Percentiles rank a stretch among this genome's conserved stretches.
Evolutionary conservation across 2,888 invertebrate species (phyloP).

Genomic region (Catocala nupta): DNA sequence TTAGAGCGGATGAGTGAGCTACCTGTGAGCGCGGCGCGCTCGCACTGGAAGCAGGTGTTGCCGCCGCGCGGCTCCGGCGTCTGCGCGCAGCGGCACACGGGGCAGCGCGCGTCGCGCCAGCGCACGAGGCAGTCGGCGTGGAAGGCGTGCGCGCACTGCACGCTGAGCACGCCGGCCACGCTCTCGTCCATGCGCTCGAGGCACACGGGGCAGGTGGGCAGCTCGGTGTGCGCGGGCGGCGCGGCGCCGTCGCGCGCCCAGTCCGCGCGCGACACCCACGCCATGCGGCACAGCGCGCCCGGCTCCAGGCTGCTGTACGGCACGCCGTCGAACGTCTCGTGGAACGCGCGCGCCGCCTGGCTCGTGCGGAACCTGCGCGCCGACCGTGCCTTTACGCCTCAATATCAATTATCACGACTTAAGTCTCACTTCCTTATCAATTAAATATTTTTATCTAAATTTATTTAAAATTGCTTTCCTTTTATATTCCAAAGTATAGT

Average conservation of each 20-base stretch:
- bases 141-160: conserved; percentile 99
- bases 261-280: conserved; percentile 98
- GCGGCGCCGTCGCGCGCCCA: conserved; percentile 92
- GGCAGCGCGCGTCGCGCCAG: conserved; percentile 99
- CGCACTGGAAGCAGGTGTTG: conserved; percentile 88
- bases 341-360: conserved; percentile 96
- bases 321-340: conserved; percentile 96
- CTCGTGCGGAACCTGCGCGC: conserved; percentile 89
- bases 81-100: conserved; percentile 97
- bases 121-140: conserved; percentile 98
- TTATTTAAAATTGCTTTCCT: too few relatives aligned
- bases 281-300: conserved; percentile 96
- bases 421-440: too few relatives aligned
- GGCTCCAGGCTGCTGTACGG: conserved; percentile 98
- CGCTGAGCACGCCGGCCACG: conserved; percentile 98
- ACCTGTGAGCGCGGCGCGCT: conserved; percentile 25
- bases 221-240: conserved; percentile 94
- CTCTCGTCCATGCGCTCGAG: conserved; percentile 99
- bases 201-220: conserved; percentile 99
- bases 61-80: conserved; percentile 92
- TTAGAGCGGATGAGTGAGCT: too few relatives aligned
- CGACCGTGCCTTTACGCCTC: too few relatives aligned
- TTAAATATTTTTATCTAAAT: too few relatives aligned
- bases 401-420: too few relatives aligned
- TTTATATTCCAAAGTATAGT: too few relatives aligned